Evolutionary conservation across 2,888 invertebrate genomes (phyloP).

Genomic region (Dexiosoma caninum): DNA sequence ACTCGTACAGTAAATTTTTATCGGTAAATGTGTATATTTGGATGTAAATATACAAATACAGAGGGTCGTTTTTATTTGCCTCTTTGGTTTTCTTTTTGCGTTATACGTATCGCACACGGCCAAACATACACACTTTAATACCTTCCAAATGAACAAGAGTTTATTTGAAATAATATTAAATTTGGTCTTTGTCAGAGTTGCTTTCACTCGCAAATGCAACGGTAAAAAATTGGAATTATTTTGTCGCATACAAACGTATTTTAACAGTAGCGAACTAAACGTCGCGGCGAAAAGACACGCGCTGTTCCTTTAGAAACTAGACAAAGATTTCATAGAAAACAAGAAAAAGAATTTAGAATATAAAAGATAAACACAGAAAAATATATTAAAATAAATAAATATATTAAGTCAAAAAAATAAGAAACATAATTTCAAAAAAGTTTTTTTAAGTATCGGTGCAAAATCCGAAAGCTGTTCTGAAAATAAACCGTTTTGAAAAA

Average conservation of each 20-base stretch:
- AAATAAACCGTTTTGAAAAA: neutral
- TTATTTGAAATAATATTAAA: slow-evolving; percentile 47
- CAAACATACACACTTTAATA: neutral
- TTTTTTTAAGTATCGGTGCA: slow-evolving; percentile 4
- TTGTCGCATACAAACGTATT: slow-evolving; percentile 69
- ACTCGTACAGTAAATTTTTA: slow-evolving; percentile 32
- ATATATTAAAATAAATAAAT: neutral
- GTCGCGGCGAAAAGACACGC: slow-evolving; percentile 78
- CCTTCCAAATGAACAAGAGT: slow-evolving; percentile 51
- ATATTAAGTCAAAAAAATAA: slow-evolving; percentile 15
- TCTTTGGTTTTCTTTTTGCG: slow-evolving; percentile 36
- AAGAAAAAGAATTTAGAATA: slow-evolving; percentile 32
- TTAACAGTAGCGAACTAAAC: slow-evolving; percentile 75
- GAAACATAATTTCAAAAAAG: slow-evolving; percentile 14
- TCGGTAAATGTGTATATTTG: slow-evolving; percentile 20
- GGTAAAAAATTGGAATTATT: slow-evolving; percentile 68
- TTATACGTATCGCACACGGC: slow-evolving; percentile 42
- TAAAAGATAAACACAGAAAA: slow-evolving; percentile 18
- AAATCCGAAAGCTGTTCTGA: neutral
- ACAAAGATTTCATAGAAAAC: slow-evolving; percentile 40
- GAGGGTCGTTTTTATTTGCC: slow-evolving; percentile 61
- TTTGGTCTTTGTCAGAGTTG: slow-evolving; percentile 57
- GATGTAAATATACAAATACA: slow-evolving; percentile 47
- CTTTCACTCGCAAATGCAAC: slow-evolving; percentile 66
- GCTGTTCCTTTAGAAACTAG: slow-evolving; percentile 68